Conservation (phyloP, 2,888 invertebrate species). For the Pyrrhosoma nymphula region DNA sequence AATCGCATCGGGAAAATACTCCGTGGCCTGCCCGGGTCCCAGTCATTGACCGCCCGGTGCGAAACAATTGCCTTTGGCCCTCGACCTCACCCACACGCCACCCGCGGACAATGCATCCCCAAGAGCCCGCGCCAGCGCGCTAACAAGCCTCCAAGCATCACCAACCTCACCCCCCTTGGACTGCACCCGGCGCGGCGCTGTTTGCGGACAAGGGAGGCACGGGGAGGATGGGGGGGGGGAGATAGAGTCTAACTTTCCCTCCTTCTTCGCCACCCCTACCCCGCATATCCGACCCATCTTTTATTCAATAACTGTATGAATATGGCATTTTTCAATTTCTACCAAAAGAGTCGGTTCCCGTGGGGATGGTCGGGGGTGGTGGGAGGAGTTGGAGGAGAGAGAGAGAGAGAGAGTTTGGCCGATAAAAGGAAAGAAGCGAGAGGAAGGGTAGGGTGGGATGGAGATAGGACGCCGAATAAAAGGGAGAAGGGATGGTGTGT, state of each 20-base stretch:
- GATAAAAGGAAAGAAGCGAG: constrained; percentile 1
- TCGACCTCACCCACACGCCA: background rate
- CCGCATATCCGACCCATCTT: constrained; percentile 38
- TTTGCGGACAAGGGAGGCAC: background rate
- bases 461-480: background rate
- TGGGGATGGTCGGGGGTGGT: background rate
- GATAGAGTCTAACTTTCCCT: background rate
- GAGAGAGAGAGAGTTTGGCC: constrained; percentile 10
- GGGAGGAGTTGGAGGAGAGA: background rate
- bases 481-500: background rate
- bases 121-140: background rate
- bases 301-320: constrained; percentile 62
- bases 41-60: background rate
- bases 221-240: background rate
- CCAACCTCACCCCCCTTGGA: background rate
- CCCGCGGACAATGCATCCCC: background rate
- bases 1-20: background rate
- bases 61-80: background rate
- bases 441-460: background rate
- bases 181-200: background rate
- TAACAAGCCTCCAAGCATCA: background rate
- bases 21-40: background rate
- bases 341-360: constrained; percentile 34
- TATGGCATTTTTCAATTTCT: constrained; percentile 62
- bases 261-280: background rate